Evolutionary conservation across 2,888 invertebrate species (phyloP), one percentile per base, ranked within the genome.

Genomic region (Pristionchus mayeri): DNA sequence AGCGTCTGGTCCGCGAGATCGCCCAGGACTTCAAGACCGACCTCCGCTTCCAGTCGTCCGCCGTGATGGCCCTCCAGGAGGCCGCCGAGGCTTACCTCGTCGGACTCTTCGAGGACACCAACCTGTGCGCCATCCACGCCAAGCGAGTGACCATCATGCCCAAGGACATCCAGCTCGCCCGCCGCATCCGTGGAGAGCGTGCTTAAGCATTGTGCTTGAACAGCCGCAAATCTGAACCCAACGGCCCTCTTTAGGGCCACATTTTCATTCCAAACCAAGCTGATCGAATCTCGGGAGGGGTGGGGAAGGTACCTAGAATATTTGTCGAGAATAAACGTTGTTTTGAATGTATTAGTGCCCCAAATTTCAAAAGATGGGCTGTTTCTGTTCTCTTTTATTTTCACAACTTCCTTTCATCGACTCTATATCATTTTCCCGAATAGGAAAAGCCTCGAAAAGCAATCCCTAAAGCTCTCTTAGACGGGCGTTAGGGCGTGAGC

Each of bases 101-200:
- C 85, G 97, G 97, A 89, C 95, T 98, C 86, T 98, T 98, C 94
- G 97, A 98, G 95, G 97, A 98, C 94, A 98, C 97, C 90, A 98
- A 98, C 94, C 95, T 98, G 95, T 97, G 97, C 94, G 97, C 97
- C 67, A 97, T 98, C 93, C 97, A 98, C 93, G 97, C 97, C 91
- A 97, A 97, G 94, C 96, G 97, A 93, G 97, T 98, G 85, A 98
- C 97, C 88, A 97, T 98, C 94, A 97, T 97, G 97, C 97, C 97
- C 91, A 97, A 88, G 85, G 87, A 87, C 87, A 87, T 87, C 78
- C 87, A 87, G 76, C 84, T 87, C 30, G 87, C 87, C n/a, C 85
- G 87, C 50, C 81, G 87, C 63, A 87, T 87, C 84, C 85, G 87
- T 97, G 94, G 97, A 97, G 93, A 97, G 71, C 83, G 83, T 76